Percentiles rank a stretch among this genome's conserved stretches.
These are phyloP conservation scores for Anticlea derivata DNA, from an alignment of 2,888 invertebrate genomes.

Conservation along the genomic window DNA sequence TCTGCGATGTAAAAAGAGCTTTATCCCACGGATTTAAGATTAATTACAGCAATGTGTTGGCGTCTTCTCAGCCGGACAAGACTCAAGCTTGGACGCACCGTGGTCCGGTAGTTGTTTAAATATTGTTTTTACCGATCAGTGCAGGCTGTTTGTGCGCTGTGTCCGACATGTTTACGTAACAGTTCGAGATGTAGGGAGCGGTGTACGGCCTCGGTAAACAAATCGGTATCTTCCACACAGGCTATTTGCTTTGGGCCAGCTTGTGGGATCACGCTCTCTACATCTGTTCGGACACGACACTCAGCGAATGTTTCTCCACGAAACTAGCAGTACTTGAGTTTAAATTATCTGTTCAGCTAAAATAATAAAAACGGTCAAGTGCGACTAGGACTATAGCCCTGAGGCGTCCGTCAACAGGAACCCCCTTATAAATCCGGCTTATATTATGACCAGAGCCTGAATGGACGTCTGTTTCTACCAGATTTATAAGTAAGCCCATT, in stretches of 20 bases:
- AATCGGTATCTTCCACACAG: constrained; percentile 57
- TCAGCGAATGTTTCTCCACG: constrained; percentile 13
- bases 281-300: constrained; percentile 40
- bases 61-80: not conserved
- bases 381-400: too few relatives aligned
- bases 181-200: constrained; percentile 64
- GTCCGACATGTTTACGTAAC: constrained; percentile 75
- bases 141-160: constrained; percentile 70
- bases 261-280: constrained; percentile 47
- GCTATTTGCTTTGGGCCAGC: constrained; percentile 58
- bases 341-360: too few relatives aligned
- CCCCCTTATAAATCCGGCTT: too few relatives aligned
- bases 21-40: not conserved
- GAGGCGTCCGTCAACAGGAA: too few relatives aligned
- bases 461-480: not conserved
- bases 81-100: not conserved
- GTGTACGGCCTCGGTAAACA: constrained; percentile 41
- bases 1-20: not conserved
- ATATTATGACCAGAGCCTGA: too few relatives aligned
- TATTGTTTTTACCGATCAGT: constrained; percentile 81
- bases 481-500: constrained; percentile 4
- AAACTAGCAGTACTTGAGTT: constrained; percentile 10
- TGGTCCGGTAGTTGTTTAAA: constrained; percentile 63
- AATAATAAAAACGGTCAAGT: too few relatives aligned
- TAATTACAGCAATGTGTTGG: not conserved